Base-by-base conservation (phyloP, 1,140 invertebrate species). In the Drosophila tani region DNA sequence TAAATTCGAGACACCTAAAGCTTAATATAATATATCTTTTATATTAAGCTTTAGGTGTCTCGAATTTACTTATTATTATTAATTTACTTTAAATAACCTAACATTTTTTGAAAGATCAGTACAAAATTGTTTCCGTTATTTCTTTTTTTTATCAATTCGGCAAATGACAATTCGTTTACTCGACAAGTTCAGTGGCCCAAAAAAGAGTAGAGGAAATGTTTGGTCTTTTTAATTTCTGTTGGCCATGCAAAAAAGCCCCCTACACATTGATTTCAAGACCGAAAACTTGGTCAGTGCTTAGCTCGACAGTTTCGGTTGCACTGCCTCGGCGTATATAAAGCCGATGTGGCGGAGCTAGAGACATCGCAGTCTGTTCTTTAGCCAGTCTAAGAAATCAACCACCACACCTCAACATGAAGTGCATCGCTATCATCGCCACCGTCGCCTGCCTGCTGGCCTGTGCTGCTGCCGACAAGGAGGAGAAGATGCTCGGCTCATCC, bases 281-380 rank as follows among this genome's bases (percentile, higher is more conserved):
- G 27, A 47, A 67, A 87, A 84, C 29, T 83, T 82, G 81, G 81
- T 46, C 80, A 87, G 51, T 75, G 77, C 78, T 87, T 79, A 53
- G 43, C 53, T 49, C 55, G 35, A 82, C 85, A 84, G 8, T 88
- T 88, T 75, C 78, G 3, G 38, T 1, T n/a, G 45, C 46, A 15
- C 21, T 5, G 32, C 43, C 17, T 46, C 3, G 5, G 51, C 15
- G 73, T 90, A 88, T 88, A 88, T 84, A 88, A 88, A 81, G 53
- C 46, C 49, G 15, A 7, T 14, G 35, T 35, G n/a, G 29, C 3
- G 24, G 19, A 43, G 43, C 27, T 47, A 43, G 50, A 58, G 55
- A 70, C 49, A 88, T 68, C 59, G 47, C 85, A 88, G 84, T 88
- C 79, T 64, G 65, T 63, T 78, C 56, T 58, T 62, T n/a, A 81